These are phyloP conservation scores for Slavum lentiscoides DNA, from an alignment of 2,888 invertebrate species.

Conservation along the genomic window DNA sequence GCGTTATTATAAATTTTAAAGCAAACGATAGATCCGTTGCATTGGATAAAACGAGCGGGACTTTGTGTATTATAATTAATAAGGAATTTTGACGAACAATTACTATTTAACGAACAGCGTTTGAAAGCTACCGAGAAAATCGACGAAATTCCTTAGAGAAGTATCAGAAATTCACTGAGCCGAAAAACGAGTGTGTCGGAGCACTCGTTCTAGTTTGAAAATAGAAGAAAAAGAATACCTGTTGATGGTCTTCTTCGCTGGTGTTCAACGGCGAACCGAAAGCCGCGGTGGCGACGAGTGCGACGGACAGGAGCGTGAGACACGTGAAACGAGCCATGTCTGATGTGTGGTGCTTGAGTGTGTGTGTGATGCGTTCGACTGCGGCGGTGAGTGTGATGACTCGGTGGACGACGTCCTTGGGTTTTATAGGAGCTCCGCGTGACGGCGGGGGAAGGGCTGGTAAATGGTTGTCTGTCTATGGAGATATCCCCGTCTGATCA, in stretches of 20 bases:
- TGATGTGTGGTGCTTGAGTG: not conserved
- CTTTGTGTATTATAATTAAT: too few relatives aligned
- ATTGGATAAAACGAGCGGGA: too few relatives aligned
- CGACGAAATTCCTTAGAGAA: too few relatives aligned
- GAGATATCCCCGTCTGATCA: slow-evolving; percentile 14
- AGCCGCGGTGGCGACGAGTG: not conserved
- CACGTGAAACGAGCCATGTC: slow-evolving; percentile 35
- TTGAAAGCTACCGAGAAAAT: too few relatives aligned
- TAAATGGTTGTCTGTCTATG: too few relatives aligned
- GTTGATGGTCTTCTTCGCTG: not conserved
- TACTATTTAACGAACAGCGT: too few relatives aligned
- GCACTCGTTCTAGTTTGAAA: too few relatives aligned
- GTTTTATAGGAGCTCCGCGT: slow-evolving; percentile 25
- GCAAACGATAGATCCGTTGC: too few relatives aligned
- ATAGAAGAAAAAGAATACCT: not conserved
- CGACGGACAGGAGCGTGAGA: slow-evolving; percentile 27
- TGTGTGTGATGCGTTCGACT: not conserved
- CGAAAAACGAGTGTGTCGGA: too few relatives aligned
- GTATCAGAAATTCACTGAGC: too few relatives aligned
- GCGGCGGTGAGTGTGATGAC: slow-evolving; percentile 31
- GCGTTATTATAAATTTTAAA: too few relatives aligned
- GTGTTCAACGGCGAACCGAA: slow-evolving; percentile 19
- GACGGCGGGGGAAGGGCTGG: not conserved
- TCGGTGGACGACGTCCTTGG: slow-evolving; percentile 19
- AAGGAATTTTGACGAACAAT: too few relatives aligned